Percentiles rank a stretch among this genome's conserved stretches.
These are phyloP conservation scores for Drosophila bocqueti DNA, from an alignment of 1,140 invertebrate species.

Conservation along the genomic window DNA sequence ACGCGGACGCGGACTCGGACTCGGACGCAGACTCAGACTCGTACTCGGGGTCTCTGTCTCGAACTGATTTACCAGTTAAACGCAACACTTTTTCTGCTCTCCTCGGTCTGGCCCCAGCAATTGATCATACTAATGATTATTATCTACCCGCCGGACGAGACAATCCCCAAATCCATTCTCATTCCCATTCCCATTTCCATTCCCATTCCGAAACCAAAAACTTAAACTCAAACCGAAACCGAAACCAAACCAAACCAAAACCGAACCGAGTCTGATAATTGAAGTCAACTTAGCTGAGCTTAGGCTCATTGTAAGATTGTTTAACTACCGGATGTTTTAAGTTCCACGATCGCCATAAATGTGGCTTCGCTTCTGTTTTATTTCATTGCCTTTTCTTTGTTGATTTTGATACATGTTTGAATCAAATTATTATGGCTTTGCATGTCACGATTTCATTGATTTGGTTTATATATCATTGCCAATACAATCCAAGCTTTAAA, in stretches of 20 bases:
- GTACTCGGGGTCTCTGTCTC: slow-evolving; percentile 9
- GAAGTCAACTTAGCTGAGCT: slow-evolving; percentile 70
- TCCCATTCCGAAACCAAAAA: slow-evolving; percentile 1
- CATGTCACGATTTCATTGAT: slow-evolving; percentile 10
- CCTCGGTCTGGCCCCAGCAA: slow-evolving; percentile 36
- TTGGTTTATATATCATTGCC: background rate
- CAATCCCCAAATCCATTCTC: slow-evolving; percentile 26
- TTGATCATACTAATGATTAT: slow-evolving; percentile 82
- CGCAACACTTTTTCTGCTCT: slow-evolving; percentile 77
- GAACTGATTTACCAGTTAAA: slow-evolving; percentile 81
- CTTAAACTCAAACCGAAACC: background rate
- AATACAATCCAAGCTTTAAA: background rate
- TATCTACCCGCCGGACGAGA: slow-evolving; percentile 60
- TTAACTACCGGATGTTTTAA: slow-evolving; percentile 77
- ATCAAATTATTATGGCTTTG: slow-evolving; percentile 19
- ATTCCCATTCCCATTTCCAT: slow-evolving; percentile 18
- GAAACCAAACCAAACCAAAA: slow-evolving; percentile 15
- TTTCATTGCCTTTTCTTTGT: slow-evolving; percentile 3
- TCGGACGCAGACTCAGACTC: background rate
- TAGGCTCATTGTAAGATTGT: slow-evolving; percentile 70
- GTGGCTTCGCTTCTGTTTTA: slow-evolving; percentile 27
- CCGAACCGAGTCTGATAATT: slow-evolving; percentile 62
- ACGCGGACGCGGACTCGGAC: background rate
- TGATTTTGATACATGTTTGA: slow-evolving; percentile 18
- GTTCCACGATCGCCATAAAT: slow-evolving; percentile 52